Percentiles rank a stretch among this genome's conserved stretches.
Evolutionary conservation across 2,888 invertebrate species (phyloP).

Genomic region (Lasius platythorax): DNA sequence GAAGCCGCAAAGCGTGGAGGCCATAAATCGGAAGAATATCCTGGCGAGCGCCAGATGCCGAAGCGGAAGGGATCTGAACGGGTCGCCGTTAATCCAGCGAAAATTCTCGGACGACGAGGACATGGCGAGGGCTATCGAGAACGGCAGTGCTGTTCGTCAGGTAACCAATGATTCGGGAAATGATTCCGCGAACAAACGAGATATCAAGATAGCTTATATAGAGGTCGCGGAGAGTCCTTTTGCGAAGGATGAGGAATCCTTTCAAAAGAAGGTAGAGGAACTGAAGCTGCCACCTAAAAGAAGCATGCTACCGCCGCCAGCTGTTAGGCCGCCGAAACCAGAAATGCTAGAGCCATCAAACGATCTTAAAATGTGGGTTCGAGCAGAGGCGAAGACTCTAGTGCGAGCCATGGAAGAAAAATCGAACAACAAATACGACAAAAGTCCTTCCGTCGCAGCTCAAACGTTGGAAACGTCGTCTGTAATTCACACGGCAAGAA

Average conservation of each 20-base stretch:
- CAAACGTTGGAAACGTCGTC: neutral
- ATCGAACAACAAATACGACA: constrained; percentile 46
- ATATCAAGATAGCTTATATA: constrained; percentile 83
- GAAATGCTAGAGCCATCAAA: constrained; percentile 79
- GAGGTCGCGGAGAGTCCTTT: constrained; percentile 78
- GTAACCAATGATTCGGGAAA: constrained; percentile 2
- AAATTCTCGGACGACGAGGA: constrained; percentile 87
- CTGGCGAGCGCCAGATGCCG: constrained; percentile 94
- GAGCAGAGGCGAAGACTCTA: constrained; percentile 78
- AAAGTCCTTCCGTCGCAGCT: neutral
- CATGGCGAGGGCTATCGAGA: constrained; percentile 57
- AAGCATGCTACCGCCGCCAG: constrained; percentile 86
- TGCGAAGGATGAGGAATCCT: constrained; percentile 85
- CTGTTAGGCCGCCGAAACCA: constrained; percentile 85
- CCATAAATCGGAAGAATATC: constrained; percentile 94
- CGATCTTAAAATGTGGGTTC: constrained; percentile 82
- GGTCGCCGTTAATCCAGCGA: constrained; percentile 91
- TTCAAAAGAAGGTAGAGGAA: constrained; percentile 85
- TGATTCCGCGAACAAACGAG: constrained; percentile 48
- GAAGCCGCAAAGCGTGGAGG: constrained; percentile 93
- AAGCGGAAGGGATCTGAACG: constrained; percentile 92
- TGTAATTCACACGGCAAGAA: constrained; percentile 19
- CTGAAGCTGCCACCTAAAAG: constrained; percentile 86
- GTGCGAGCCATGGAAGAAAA: constrained; percentile 61
- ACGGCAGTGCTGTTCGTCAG: constrained; percentile 41